Percentiles rank a stretch among this genome's conserved stretches.
These are phyloP conservation scores for Trissolcus japonicus DNA, from an alignment of 2,888 invertebrate genomes.

Conservation along the genomic window DNA sequence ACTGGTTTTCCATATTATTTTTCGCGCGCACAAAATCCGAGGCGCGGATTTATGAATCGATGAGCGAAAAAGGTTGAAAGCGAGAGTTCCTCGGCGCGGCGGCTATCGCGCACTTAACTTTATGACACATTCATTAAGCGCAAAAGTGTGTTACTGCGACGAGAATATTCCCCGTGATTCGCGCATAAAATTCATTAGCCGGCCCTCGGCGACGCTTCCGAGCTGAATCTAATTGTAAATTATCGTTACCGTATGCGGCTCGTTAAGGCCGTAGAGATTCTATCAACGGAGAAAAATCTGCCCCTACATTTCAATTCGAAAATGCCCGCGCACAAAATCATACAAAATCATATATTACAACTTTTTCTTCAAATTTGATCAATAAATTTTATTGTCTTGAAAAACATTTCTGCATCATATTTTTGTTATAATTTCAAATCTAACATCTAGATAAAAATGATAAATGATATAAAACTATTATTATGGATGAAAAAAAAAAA, in stretches of 20 bases:
- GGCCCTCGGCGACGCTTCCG: conserved; percentile 41
- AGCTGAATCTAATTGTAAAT: conserved; percentile 53
- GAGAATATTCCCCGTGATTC: conserved; percentile 44
- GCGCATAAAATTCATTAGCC: conserved; percentile 52
- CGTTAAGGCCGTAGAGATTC: conserved; percentile 27
- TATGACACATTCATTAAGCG: conserved; percentile 41
- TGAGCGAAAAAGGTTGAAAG: conserved; percentile 16
- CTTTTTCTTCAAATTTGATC: not conserved
- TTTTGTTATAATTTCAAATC: not conserved
- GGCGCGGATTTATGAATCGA: conserved; percentile 14
- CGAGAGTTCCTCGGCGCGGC: conserved; percentile 23
- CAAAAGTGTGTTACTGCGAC: conserved; percentile 42
- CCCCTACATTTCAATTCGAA: too few species aligned
- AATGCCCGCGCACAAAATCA: too few species aligned
- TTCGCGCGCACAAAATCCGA: not conserved
- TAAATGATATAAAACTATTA: too few species aligned
- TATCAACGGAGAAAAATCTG: not conserved
- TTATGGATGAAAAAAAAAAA: too few species aligned
- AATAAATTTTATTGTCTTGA: not conserved
- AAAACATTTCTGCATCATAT: not conserved
- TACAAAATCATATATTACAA: too few species aligned
- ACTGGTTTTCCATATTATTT: conserved; percentile 6
- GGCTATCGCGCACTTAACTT: conserved; percentile 33
- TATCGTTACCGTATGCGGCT: conserved; percentile 42
- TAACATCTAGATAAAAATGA: too few species aligned